Conservation (phyloP, 2,113 vertebrate species). For the Mixornis gularis region DNA sequence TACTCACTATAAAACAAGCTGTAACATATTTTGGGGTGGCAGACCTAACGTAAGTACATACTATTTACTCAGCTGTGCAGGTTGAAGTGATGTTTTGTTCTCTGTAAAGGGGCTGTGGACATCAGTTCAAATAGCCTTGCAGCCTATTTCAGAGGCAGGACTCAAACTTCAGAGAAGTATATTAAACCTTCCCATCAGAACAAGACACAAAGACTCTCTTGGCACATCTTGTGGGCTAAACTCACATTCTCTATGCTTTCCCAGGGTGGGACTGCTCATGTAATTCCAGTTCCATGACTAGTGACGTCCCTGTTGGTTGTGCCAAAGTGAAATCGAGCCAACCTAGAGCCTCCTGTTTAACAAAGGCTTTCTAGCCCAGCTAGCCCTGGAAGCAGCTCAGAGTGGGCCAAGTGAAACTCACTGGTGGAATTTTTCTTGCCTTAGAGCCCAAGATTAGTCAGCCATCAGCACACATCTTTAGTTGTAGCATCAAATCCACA, state of each 20-base stretch:
- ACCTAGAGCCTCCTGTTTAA: neutral
- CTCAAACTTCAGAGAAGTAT: neutral
- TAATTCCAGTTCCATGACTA: neutral
- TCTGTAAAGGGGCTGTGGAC: neutral
- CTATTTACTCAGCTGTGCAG: neutral
- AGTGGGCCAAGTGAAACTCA: neutral
- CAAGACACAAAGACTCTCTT: neutral
- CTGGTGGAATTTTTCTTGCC: neutral
- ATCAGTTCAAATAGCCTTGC: neutral
- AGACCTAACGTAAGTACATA: neutral
- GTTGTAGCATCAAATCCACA: neutral
- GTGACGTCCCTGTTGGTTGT: neutral
- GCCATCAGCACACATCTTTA: accelerated
- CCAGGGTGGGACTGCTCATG: neutral
- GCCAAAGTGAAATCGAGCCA: neutral
- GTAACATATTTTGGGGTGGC: accelerated
- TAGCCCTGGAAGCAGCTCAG: neutral
- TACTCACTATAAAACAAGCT: neutral
- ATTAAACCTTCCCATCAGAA: neutral
- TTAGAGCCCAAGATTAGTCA: neutral
- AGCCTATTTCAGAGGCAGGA: neutral
- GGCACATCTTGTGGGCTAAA: neutral
- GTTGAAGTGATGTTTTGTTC: neutral
- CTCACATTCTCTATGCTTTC: neutral
- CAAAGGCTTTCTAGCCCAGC: neutral